phyloP scores from a whole-genome alignment of 2,888 invertebrate species.

The Anarsia innoxiella region DNA sequence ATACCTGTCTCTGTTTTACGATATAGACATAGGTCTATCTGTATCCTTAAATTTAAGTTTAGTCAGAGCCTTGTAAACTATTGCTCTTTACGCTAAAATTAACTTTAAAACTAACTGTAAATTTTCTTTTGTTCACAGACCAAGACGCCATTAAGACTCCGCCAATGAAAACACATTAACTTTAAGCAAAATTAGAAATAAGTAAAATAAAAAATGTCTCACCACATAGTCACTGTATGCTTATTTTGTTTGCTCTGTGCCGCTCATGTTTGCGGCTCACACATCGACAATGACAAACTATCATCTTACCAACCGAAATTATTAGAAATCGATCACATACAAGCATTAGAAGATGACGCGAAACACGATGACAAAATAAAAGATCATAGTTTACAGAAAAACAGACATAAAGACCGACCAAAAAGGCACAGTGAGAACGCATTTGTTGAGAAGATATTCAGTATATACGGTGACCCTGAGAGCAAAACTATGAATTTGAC shows the following conservation, averaged over 20 bases:
- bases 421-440: no score
- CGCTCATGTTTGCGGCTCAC: conserved; percentile 85
- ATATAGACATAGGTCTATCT: no score
- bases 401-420: conserved; percentile 30
- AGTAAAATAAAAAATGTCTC: conserved; percentile 53
- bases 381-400: conserved; percentile 32
- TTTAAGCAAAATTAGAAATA: conserved; percentile 30
- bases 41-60: no score
- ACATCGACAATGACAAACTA: conserved; percentile 64
- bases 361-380: conserved; percentile 23
- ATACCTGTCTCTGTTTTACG: no score
- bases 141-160: conserved; percentile 7
- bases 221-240: conserved; percentile 84
- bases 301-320: conserved; percentile 32
- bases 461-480: conserved; percentile 78
- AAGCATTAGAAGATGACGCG: conserved; percentile 36
- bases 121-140: conserved; percentile 28
- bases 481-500: conserved; percentile 77
- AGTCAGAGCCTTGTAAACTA: no score
- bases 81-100: no score
- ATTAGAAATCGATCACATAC: conserved; percentile 29
- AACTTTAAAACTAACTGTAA: no score
- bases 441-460: conserved; percentile 80
- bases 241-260: conserved; percentile 88
- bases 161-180: conserved; percentile 19